Evolutionary conservation across 2,888 invertebrate species (phyloP).

Genomic region (Nomada fabriciana): DNA sequence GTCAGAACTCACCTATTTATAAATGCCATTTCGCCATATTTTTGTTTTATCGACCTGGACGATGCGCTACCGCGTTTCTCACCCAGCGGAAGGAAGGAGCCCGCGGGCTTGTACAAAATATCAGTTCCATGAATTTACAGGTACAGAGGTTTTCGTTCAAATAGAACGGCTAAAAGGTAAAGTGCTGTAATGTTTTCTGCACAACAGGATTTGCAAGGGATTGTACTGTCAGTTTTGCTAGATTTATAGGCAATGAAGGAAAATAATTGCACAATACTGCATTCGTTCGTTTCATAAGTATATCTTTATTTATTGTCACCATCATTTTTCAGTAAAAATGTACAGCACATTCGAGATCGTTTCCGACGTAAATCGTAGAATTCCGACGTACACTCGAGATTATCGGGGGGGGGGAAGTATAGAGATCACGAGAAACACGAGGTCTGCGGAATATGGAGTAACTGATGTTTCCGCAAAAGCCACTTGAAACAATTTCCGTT

Average conservation of each 20-base stretch:
- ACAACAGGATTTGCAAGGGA: too few species aligned
- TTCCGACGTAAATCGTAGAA: not conserved
- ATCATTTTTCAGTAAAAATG: not conserved
- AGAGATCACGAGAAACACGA: conserved; percentile 43
- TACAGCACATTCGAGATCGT: not conserved
- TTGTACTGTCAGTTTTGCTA: not conserved
- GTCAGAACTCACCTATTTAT: conserved; percentile 84
- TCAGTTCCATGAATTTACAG: too few species aligned
- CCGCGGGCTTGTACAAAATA: not conserved
- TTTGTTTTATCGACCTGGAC: conserved; percentile 58
- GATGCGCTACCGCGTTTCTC: not conserved
- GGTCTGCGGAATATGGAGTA: conserved; percentile 49
- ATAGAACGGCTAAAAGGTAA: too few species aligned
- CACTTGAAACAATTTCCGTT: conserved; percentile 79
- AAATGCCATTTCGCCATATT: conserved; percentile 77
- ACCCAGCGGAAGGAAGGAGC: not conserved
- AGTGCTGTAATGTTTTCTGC: too few species aligned
- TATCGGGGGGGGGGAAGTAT: conserved; percentile 1
- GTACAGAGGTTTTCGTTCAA: too few species aligned
- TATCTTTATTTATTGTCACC: conserved; percentile 36
- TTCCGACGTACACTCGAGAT: not conserved
- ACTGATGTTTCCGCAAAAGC: conserved; percentile 70
- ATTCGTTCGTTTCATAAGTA: conserved; percentile 3
- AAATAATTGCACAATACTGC: not conserved
- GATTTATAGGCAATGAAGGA: not conserved